phyloP scores from a whole-genome alignment of 1,140 invertebrate genomes.

The Argopecten irradians region DNA sequence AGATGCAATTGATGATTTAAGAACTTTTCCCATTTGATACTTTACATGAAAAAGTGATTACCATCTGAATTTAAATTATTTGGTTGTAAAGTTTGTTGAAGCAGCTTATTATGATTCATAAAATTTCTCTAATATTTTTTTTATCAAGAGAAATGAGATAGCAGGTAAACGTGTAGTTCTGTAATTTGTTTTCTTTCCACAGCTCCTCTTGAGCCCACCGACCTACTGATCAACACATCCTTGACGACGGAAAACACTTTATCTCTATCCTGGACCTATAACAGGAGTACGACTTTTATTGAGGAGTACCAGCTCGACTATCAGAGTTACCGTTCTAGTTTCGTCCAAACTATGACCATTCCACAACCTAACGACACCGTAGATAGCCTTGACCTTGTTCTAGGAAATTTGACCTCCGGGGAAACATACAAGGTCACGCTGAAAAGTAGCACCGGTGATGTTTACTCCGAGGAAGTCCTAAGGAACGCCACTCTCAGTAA shows the following conservation, averaged over 20 bases:
- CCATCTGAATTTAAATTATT: too few species aligned
- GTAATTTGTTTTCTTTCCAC: background rate
- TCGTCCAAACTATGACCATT: background rate
- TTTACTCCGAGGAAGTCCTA: constrained; percentile 35
- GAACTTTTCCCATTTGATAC: too few species aligned
- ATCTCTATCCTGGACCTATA: constrained; percentile 52
- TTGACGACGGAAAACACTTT: constrained; percentile 40
- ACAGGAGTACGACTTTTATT: constrained; percentile 38
- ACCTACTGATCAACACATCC: background rate
- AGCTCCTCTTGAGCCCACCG: constrained; percentile 54
- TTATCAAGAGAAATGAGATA: too few species aligned
- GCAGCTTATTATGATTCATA: too few species aligned
- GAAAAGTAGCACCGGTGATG: constrained; percentile 42
- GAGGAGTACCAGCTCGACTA: constrained; percentile 50
- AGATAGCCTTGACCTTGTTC: background rate
- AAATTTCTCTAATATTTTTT: too few species aligned
- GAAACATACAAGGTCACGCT: constrained; percentile 54
- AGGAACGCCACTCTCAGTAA: constrained; percentile 59
- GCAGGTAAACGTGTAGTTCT: too few species aligned
- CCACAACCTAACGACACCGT: background rate
- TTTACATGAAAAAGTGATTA: too few species aligned
- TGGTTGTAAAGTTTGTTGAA: too few species aligned
- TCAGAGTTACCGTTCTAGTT: constrained; percentile 4
- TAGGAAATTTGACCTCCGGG: constrained; percentile 52
- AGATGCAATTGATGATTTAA: too few species aligned